Conservation (phyloP, 2,797 vertebrate genomes). For the Myripristis jacobus region DNA sequence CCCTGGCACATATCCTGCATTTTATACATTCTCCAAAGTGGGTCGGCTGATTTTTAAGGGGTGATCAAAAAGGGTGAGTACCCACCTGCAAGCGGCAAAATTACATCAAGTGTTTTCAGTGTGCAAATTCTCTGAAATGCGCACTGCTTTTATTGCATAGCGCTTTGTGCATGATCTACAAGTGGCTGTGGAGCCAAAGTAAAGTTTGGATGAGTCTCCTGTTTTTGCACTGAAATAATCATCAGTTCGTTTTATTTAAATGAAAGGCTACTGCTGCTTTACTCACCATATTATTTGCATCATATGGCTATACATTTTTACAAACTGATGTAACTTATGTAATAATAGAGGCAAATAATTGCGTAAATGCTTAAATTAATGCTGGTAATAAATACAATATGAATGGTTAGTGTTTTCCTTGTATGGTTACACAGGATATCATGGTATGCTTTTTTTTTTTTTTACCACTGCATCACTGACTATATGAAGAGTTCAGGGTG, state of each 20-base stretch:
- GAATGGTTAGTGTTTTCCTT: too few species aligned
- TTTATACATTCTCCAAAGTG: neutral
- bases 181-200: conserved; percentile 11
- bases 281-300: neutral
- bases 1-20: neutral
- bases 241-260: neutral
- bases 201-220: conserved; percentile 4
- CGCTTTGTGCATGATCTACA: conserved; percentile 33
- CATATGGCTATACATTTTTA: neutral
- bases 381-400: too few species aligned
- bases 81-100: neutral
- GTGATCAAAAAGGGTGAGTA: conserved; percentile 66
- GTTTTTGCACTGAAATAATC: neutral
- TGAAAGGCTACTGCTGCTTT: neutral
- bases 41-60: neutral
- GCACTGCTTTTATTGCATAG: conserved; percentile 1
- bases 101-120: neutral
- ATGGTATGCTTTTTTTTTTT: too few species aligned
- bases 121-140: conserved; percentile 12
- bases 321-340: too few species aligned
- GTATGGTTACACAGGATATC: too few species aligned
- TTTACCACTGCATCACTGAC: neutral
- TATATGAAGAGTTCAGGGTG: neutral
- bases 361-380: too few species aligned
- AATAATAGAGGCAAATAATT: too few species aligned